phyloP scores from a whole-genome alignment of 2,888 invertebrate genomes.

The Thyatira batis region DNA sequence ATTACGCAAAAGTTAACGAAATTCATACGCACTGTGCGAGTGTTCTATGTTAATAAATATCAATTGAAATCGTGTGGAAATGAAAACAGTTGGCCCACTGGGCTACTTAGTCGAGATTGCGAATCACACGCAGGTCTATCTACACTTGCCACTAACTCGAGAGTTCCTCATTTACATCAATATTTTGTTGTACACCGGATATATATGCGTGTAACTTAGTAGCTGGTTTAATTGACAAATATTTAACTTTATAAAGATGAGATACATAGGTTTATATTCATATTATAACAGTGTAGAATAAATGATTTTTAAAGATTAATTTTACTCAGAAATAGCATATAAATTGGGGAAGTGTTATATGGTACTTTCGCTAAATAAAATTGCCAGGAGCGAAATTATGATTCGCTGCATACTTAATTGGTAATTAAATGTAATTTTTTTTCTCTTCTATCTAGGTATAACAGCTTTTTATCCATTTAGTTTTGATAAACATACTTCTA shows the following conservation, averaged over 20 bases:
- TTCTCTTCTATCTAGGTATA: too few relatives aligned
- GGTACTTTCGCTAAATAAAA: too few relatives aligned
- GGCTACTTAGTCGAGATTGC: conserved; percentile 51
- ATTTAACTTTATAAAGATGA: too few relatives aligned
- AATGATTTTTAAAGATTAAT: too few relatives aligned
- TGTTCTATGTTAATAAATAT: background rate
- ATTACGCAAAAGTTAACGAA: background rate
- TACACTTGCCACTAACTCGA: conserved; percentile 11
- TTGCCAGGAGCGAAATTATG: too few relatives aligned
- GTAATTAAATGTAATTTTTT: too few relatives aligned
- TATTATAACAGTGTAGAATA: too few relatives aligned
- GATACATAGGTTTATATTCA: too few relatives aligned
- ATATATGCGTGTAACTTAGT: background rate
- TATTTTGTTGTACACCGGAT: conserved; percentile 3
- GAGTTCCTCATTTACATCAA: conserved; percentile 10
- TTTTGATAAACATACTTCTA: background rate
- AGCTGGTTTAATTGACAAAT: background rate
- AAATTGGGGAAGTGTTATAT: too few relatives aligned
- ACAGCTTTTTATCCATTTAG: too few relatives aligned
- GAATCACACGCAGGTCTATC: conserved; percentile 54
- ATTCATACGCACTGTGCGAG: background rate
- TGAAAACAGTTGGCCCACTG: conserved; percentile 48
- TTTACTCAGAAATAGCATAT: too few relatives aligned
- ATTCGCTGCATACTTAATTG: too few relatives aligned
- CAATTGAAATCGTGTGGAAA: conserved; percentile 18